These are phyloP conservation scores for Anoplopoma fimbria DNA, from an alignment of 2,113 vertebrate species.

Conservation along the genomic window DNA sequence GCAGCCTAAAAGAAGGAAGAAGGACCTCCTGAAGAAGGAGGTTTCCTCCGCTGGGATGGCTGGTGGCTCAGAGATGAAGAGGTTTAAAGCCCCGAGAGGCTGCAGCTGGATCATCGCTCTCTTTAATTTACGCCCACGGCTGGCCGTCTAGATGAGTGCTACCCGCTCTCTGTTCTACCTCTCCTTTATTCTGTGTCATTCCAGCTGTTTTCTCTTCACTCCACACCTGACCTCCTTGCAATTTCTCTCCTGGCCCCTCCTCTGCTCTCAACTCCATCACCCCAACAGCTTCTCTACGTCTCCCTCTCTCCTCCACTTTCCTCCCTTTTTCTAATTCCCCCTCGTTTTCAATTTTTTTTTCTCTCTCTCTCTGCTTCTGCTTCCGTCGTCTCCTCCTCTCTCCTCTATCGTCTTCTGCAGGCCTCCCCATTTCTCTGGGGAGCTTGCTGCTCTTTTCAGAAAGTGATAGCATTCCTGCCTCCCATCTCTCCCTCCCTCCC, in stretches of 20 bases:
- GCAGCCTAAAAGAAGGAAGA: not conserved
- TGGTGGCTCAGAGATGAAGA: constrained; percentile 45
- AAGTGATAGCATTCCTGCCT: constrained; percentile 77
- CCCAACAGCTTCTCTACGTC: not conserved
- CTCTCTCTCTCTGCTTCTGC: constrained; percentile 24
- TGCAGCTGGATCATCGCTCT: constrained; percentile 57
- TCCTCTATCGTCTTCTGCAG: constrained; percentile 77
- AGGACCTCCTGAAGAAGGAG: not conserved
- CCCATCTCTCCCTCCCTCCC: not conserved
- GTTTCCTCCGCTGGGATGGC: constrained; percentile 39
- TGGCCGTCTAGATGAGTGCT: constrained; percentile 58
- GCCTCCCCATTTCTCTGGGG: constrained; percentile 77
- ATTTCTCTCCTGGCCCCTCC: not conserved
- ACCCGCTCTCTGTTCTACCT: not conserved
- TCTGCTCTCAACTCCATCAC: not conserved
- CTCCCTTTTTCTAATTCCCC: not conserved
- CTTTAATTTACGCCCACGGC: constrained; percentile 80
- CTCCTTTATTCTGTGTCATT: not conserved
- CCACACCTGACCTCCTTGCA: not conserved
- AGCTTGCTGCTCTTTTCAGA: constrained; percentile 74
- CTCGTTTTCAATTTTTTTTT: not conserved
- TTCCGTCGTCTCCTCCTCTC: constrained; percentile 15
- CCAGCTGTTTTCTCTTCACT: not conserved
- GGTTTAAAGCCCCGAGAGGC: constrained; percentile 47
- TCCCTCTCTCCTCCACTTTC: not conserved